A percentile compares a stretch with the other conserved stretches of the same genome.
These are phyloP conservation scores for Druon quercuslanigerum DNA, from an alignment of 1,140 invertebrate genomes.

Conservation along the genomic window DNA sequence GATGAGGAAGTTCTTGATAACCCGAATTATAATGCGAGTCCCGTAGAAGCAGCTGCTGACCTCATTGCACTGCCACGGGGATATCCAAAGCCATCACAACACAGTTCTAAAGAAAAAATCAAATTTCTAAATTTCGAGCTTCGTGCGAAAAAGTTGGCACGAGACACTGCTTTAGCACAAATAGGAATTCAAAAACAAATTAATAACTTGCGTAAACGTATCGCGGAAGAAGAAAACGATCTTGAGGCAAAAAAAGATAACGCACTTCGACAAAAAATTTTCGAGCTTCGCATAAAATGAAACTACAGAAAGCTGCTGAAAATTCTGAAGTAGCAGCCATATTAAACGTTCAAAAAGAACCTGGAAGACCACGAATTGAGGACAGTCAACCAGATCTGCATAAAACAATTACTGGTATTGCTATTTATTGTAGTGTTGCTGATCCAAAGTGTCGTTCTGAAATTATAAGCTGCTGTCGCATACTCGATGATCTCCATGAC, in stretches of 20 bases:
- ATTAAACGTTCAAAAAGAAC: neutral
- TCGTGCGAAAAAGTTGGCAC: neutral
- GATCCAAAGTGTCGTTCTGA: neutral
- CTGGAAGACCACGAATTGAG: neutral
- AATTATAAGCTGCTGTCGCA: neutral
- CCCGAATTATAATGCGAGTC: no score
- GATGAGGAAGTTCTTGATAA: no score
- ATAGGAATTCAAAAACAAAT: neutral
- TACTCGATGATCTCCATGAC: conserved; percentile 2
- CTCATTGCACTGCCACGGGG: no score
- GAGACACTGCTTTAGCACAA: neutral
- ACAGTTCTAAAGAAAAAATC: no score
- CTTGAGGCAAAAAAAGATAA: neutral
- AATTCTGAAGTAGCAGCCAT: neutral
- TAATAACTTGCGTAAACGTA: neutral
- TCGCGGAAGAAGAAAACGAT: neutral
- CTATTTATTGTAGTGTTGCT: neutral
- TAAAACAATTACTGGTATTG: neutral
- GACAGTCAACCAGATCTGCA: neutral
- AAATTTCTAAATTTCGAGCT: neutral
- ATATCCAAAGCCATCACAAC: no score
- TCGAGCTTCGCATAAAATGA: neutral
- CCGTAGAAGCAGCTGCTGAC: no score
- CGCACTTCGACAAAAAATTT: neutral
- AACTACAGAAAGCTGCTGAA: neutral